These are phyloP conservation scores for Limonius californicus DNA, from an alignment of 1,140 invertebrate species.

Conservation along the genomic window DNA sequence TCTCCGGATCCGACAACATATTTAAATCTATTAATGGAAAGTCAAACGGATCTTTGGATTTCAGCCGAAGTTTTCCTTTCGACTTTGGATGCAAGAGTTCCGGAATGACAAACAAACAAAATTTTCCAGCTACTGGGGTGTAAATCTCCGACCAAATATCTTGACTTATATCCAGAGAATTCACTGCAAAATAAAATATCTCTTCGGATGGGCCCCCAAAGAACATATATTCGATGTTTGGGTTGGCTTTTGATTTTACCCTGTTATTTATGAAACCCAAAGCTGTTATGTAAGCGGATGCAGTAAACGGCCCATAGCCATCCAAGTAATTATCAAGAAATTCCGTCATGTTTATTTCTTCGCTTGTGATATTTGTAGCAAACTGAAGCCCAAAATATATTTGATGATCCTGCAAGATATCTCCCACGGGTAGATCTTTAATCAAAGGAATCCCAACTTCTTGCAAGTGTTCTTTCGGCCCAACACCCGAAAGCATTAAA, in stretches of 20 bases:
- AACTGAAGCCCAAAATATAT: not conserved
- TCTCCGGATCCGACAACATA: slow-evolving; percentile 36
- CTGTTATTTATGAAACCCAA: too few relatives aligned
- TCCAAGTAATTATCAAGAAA: slow-evolving; percentile 67
- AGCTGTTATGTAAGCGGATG: slow-evolving; percentile 59
- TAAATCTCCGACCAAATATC: not conserved
- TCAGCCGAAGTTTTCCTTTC: slow-evolving; percentile 62
- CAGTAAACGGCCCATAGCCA: slow-evolving; percentile 63
- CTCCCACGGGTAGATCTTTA: slow-evolving; percentile 65
- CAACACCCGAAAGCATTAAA: slow-evolving; percentile 74
- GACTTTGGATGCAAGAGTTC: slow-evolving; percentile 68
- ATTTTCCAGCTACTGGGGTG: not conserved
- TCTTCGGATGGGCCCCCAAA: not conserved
- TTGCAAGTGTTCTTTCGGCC: slow-evolving; percentile 61
- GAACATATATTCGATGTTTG: not conserved
- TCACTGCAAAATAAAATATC: not conserved
- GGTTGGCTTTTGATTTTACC: too few relatives aligned
- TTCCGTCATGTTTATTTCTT: slow-evolving; percentile 73
- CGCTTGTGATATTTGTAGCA: slow-evolving; percentile 49
- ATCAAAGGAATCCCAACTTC: slow-evolving; percentile 56
- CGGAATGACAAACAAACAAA: not conserved
- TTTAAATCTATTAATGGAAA: slow-evolving; percentile 77
- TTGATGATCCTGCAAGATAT: slow-evolving; percentile 69
- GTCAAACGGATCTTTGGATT: slow-evolving; percentile 63
- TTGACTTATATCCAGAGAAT: not conserved